Evolutionary conservation across 2,888 invertebrate genomes (phyloP).

Genomic region (Aleiodes testaceus): DNA sequence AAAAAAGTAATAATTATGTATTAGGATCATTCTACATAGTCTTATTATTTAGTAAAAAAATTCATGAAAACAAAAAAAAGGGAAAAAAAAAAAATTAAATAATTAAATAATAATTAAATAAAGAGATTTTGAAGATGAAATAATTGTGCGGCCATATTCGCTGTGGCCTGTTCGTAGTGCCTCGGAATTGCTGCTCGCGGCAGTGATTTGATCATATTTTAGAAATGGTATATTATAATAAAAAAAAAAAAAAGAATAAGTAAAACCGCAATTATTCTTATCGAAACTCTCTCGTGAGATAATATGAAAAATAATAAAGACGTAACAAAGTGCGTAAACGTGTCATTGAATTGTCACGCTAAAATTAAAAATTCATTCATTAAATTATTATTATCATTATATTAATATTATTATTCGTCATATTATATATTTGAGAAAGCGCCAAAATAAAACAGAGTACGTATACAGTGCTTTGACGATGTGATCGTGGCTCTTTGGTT

Average conservation of each 20-base stretch:
- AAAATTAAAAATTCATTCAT: conserved; percentile 63
- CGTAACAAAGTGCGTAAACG: conserved; percentile 45
- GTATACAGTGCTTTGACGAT: conserved; percentile 58
- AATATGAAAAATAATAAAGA: conserved; percentile 39
- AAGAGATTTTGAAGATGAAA: conserved; percentile 60
- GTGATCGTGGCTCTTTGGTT: conserved; percentile 60
- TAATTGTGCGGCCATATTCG: conserved; percentile 72
- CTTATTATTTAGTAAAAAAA: conserved; percentile 50
- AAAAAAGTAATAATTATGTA: conserved; percentile 62
- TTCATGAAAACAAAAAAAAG: conserved; percentile 51
- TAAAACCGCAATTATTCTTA: conserved; percentile 66
- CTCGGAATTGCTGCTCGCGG: conserved; percentile 73
- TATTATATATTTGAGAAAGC: conserved; percentile 45
- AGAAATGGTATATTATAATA: conserved; percentile 69
- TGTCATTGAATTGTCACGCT: conserved; percentile 64
- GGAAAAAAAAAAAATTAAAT: no score
- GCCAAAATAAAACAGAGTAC: conserved; percentile 53
- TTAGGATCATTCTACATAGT: conserved; percentile 59
- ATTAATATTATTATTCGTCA: conserved; percentile 33
- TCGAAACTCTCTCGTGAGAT: conserved; percentile 66
- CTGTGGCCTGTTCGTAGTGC: conserved; percentile 73
- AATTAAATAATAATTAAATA: no score
- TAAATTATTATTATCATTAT: conserved; percentile 65
- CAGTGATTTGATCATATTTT: conserved; percentile 73
- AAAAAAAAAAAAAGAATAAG: conserved; percentile 47